Evolutionary conservation across 1,140 invertebrate genomes (phyloP).

Genomic region (Nylanderia fulva): DNA sequence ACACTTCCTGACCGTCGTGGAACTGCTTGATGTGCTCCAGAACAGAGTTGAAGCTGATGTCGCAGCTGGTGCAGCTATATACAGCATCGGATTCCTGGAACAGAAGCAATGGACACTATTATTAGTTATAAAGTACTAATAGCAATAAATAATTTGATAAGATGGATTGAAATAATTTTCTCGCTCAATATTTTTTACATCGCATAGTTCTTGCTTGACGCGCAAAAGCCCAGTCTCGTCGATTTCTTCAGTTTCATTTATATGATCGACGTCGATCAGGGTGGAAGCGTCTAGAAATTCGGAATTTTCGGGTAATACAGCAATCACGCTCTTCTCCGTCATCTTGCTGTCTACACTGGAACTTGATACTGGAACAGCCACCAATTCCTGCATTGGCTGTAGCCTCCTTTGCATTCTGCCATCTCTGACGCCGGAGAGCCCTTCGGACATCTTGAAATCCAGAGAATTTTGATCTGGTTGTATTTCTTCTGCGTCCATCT

Average conservation of each 20-base stretch:
- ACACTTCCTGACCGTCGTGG: slow-evolving; percentile 89
- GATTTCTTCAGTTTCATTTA: slow-evolving; percentile 74
- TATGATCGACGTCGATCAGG: slow-evolving; percentile 75
- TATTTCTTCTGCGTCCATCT: slow-evolving; percentile 68
- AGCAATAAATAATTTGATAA: slow-evolving; percentile 1
- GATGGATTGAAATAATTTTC: not conserved
- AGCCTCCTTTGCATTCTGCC: slow-evolving; percentile 45
- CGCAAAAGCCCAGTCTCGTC: slow-evolving; percentile 74
- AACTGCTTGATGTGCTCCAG: slow-evolving; percentile 88
- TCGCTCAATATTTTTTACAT: slow-evolving; percentile 65
- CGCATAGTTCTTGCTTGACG: slow-evolving; percentile 81
- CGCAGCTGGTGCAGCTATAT: slow-evolving; percentile 89
- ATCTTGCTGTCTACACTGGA: slow-evolving; percentile 58
- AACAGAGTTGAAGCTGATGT: slow-evolving; percentile 88
- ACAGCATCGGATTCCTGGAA: slow-evolving; percentile 82
- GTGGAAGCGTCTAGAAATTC: slow-evolving; percentile 69
- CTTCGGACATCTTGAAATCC: slow-evolving; percentile 68
- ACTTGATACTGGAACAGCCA: slow-evolving; percentile 76
- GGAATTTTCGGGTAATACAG: slow-evolving; percentile 74
- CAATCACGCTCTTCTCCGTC: slow-evolving; percentile 75
- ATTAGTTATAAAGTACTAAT: slow-evolving; percentile 1
- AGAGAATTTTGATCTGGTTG: slow-evolving; percentile 63
- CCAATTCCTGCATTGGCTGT: slow-evolving; percentile 61
- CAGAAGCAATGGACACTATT: slow-evolving; percentile 8
- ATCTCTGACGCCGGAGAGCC: slow-evolving; percentile 18